These are phyloP conservation scores for Triops cancriformis DNA, from an alignment of 1,140 invertebrate species.

Conservation along the genomic window DNA sequence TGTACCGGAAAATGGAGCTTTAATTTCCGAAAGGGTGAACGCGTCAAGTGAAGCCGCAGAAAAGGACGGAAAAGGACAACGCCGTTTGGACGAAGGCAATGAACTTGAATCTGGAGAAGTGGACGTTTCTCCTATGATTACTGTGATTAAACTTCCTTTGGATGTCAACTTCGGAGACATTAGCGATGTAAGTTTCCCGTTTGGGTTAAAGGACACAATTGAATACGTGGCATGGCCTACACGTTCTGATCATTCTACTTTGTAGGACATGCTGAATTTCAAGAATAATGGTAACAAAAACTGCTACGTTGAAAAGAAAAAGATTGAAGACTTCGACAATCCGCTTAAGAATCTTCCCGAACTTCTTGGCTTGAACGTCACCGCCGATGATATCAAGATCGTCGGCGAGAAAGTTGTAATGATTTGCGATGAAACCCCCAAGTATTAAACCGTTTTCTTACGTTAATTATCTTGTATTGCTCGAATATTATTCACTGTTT, in stretches of 20 bases:
- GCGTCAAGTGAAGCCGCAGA: background rate
- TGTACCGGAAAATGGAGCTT: background rate
- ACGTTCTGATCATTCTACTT: background rate
- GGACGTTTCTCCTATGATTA: background rate
- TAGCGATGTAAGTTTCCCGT: background rate
- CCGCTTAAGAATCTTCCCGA: background rate
- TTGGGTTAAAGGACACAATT: background rate
- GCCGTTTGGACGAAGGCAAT: background rate
- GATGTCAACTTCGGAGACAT: background rate
- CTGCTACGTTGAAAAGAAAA: background rate
- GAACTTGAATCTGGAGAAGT: background rate
- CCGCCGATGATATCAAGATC: background rate
- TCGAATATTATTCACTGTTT: too few species aligned
- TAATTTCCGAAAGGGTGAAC: background rate
- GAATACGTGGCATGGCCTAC: background rate
- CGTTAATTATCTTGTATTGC: too few species aligned
- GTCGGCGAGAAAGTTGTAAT: background rate
- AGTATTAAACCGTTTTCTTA: background rate
- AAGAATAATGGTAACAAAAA: background rate
- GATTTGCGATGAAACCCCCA: background rate
- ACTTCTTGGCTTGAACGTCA: background rate
- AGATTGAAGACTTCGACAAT: background rate
- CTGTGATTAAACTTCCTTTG: constrained; percentile 1
- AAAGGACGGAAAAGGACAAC: background rate
- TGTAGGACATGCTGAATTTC: background rate